Evolutionary conservation across 2,113 vertebrate species (phyloP).

Genomic region (Myotis davidii): DNA sequence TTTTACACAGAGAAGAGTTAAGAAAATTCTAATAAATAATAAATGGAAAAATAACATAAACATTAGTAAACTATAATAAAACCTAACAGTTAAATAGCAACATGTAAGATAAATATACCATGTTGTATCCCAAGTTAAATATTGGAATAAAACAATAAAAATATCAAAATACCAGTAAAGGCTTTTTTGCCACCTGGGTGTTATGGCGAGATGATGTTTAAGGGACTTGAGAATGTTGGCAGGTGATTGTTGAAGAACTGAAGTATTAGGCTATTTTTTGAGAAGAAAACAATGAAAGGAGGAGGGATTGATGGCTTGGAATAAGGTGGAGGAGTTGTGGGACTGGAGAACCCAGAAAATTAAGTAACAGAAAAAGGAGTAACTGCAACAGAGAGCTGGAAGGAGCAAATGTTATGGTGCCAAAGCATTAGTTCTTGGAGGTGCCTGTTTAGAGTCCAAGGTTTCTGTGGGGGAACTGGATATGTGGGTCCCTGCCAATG

Average conservation of each 20-base stretch:
- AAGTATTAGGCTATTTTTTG: not conserved
- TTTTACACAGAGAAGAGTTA: not conserved
- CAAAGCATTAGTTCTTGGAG: not conserved
- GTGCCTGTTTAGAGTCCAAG: not conserved
- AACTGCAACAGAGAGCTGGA: not conserved
- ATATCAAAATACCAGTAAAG: not conserved
- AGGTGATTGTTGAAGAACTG: not conserved
- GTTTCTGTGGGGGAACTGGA: not conserved
- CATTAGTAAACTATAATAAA: not conserved
- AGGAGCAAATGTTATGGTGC: not conserved
- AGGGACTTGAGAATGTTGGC: not conserved
- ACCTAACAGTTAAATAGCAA: not conserved
- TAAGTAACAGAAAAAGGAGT: not conserved
- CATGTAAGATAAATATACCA: not conserved
- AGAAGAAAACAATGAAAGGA: not conserved
- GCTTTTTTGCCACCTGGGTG: not conserved
- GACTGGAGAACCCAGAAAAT: not conserved
- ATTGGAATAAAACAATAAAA: not conserved
- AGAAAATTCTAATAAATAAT: not conserved
- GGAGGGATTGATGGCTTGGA: not conserved
- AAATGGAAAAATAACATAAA: not conserved
- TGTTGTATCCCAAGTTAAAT: conserved; percentile 14
- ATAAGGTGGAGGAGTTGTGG: not conserved
- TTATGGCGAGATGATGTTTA: not conserved
- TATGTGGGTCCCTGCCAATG: not conserved